These are phyloP conservation scores for Eubasilissa splendida DNA, from an alignment of 2,888 invertebrate species.

Conservation along the genomic window DNA sequence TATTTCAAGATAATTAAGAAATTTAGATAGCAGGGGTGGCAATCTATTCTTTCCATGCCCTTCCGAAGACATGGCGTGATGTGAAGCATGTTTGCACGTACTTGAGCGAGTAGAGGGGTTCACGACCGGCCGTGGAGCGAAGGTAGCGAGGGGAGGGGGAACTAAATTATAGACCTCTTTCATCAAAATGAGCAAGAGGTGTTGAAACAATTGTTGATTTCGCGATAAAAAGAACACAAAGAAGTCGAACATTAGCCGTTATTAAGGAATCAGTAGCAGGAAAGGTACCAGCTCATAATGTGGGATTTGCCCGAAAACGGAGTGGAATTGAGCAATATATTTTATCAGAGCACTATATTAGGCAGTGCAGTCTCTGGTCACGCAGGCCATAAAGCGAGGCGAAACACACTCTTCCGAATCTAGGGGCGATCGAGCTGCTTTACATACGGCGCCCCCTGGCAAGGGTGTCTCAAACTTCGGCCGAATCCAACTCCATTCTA, in stretches of 20 bases:
- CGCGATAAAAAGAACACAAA: constrained; percentile 20
- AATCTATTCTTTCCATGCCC: too few relatives aligned
- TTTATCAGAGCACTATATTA: constrained; percentile 12
- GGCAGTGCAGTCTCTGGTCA: constrained; percentile 21
- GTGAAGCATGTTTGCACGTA: too few relatives aligned
- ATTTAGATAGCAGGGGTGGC: too few relatives aligned
- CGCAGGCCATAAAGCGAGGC: constrained; percentile 29
- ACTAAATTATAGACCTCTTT: constrained; percentile 23
- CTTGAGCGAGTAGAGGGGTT: too few relatives aligned
- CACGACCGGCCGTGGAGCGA: not conserved
- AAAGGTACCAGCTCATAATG: constrained; percentile 14
- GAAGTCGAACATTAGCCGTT: constrained; percentile 11
- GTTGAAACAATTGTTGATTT: constrained; percentile 36
- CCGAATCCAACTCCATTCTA: too few relatives aligned
- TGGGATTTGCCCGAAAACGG: constrained; percentile 14
- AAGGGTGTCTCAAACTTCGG: too few relatives aligned
- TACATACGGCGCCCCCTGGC: not conserved
- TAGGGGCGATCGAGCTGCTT: constrained; percentile 17
- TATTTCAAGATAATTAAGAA: too few relatives aligned
- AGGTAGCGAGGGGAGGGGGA: not conserved
- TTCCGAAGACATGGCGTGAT: too few relatives aligned
- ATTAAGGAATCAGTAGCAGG: constrained; percentile 10
- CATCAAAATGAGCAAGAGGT: constrained; percentile 32
- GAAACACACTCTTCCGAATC: constrained; percentile 17
- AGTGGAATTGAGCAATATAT: constrained; percentile 28